Percentiles rank a stretch among this genome's conserved stretches.
Evolutionary conservation across 2,888 invertebrate species (phyloP).

Genomic region (Hecatera dysodea): DNA sequence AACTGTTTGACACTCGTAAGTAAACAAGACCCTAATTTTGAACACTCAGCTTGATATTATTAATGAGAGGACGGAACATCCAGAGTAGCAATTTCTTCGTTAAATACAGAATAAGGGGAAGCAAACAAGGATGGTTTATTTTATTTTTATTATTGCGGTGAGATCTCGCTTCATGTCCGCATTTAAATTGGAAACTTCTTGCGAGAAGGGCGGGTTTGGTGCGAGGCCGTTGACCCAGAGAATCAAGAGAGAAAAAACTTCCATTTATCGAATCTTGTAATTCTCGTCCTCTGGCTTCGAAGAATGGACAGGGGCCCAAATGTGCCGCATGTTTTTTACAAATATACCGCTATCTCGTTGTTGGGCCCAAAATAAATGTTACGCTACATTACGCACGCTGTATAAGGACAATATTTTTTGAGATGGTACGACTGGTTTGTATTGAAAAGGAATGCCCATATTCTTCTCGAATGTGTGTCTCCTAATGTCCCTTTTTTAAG

Average conservation of each 20-base stretch:
- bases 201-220: conserved; percentile 57
- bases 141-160: conserved; percentile 59
- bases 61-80: conserved; percentile 54
- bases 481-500: not conserved
- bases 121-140: conserved; percentile 50
- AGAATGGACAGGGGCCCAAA: conserved; percentile 76
- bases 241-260: conserved; percentile 75
- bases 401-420: conserved; percentile 50
- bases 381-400: conserved; percentile 71
- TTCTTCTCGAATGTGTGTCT: conserved; percentile 19
- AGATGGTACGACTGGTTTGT: conserved; percentile 29
- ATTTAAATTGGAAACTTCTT: conserved; percentile 54
- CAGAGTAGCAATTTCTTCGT: conserved; percentile 53
- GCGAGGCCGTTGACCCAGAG: conserved; percentile 75
- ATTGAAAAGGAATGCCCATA: conserved; percentile 43
- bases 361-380: conserved; percentile 78
- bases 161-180: conserved; percentile 46
- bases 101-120: conserved; percentile 49
- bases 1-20: conserved; percentile 13
- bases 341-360: conserved; percentile 82
- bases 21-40: conserved; percentile 61
- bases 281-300: conserved; percentile 80
- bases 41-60: conserved; percentile 57
- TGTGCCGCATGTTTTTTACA: conserved; percentile 69
- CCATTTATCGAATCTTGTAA: conserved; percentile 78